A percentile compares a stretch with the other conserved stretches of the same genome.
These are phyloP conservation scores for Dryadula phaetusa DNA, from an alignment of 2,888 invertebrate genomes.

Conservation along the genomic window DNA sequence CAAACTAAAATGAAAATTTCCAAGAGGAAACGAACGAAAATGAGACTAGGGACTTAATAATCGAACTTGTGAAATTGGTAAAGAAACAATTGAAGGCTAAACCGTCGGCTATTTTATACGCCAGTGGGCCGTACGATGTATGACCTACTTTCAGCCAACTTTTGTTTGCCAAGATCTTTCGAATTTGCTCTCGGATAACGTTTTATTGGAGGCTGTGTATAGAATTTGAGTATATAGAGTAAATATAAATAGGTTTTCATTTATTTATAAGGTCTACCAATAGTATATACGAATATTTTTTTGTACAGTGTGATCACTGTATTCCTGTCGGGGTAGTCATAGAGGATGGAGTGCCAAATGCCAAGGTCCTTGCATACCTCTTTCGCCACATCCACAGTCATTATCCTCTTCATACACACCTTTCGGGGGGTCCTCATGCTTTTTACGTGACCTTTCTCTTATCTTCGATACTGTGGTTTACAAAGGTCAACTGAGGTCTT, in stretches of 20 bases:
- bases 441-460: too few relatives aligned
- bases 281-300: too few relatives aligned
- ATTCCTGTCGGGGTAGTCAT: too few relatives aligned
- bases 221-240: neutral
- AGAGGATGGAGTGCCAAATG: too few relatives aligned
- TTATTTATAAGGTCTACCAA: too few relatives aligned
- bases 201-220: neutral
- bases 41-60: constrained; percentile 30
- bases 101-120: constrained; percentile 46
- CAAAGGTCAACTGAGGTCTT: too few relatives aligned
- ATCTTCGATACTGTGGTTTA: too few relatives aligned
- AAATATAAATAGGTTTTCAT: neutral
- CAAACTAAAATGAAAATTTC: constrained; percentile 3
- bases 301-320: too few relatives aligned
- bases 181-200: constrained; percentile 14
- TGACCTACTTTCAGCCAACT: constrained; percentile 16
- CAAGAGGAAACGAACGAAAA: constrained; percentile 10
- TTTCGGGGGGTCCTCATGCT: too few relatives aligned
- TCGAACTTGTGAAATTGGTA: constrained; percentile 37
- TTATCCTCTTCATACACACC: too few relatives aligned
- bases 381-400: too few relatives aligned
- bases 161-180: constrained; percentile 14
- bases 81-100: constrained; percentile 44
- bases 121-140: constrained; percentile 37
- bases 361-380: too few relatives aligned